Evolutionary conservation across 2,888 invertebrate genomes (phyloP).

Genomic region (Netelia melanura): DNA sequence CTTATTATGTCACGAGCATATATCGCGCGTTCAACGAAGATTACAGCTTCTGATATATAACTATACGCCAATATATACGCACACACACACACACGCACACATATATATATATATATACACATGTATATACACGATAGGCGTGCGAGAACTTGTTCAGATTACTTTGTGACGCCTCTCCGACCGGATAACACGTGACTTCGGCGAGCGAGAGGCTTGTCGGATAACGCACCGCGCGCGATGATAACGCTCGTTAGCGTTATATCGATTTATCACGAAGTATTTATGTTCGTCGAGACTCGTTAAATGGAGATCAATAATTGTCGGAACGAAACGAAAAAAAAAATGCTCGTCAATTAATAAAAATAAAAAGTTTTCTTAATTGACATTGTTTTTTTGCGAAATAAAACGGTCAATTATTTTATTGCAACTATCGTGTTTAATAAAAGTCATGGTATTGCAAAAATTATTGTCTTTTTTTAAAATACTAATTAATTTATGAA

Average conservation of each 20-base stretch:
- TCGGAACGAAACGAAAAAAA: neutral
- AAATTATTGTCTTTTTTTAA: too few relatives aligned
- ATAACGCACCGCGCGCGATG: conserved; percentile 47
- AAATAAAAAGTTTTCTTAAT: too few relatives aligned
- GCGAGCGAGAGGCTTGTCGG: conserved; percentile 60
- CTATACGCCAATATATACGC: neutral
- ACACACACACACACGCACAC: neutral
- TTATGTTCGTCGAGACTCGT: neutral
- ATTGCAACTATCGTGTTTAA: too few relatives aligned
- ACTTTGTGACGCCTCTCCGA: conserved; percentile 63
- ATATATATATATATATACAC: neutral
- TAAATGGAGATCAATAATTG: conserved; percentile 12
- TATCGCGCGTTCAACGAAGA: conserved; percentile 45
- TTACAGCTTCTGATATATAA: conserved; percentile 50
- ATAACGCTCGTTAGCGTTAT: conserved; percentile 65
- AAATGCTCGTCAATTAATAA: neutral
- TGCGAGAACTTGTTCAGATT: conserved; percentile 55
- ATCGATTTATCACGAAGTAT: conserved; percentile 41
- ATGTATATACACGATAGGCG: conserved; percentile 30
- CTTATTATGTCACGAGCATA: conserved; percentile 60
- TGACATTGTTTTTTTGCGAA: too few relatives aligned
- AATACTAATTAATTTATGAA: too few relatives aligned
- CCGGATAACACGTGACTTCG: conserved; percentile 52
- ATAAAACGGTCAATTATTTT: neutral
- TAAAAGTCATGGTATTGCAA: too few relatives aligned